phyloP scores from a whole-genome alignment of 2,888 invertebrate species.

The Alsophila aescularia region DNA sequence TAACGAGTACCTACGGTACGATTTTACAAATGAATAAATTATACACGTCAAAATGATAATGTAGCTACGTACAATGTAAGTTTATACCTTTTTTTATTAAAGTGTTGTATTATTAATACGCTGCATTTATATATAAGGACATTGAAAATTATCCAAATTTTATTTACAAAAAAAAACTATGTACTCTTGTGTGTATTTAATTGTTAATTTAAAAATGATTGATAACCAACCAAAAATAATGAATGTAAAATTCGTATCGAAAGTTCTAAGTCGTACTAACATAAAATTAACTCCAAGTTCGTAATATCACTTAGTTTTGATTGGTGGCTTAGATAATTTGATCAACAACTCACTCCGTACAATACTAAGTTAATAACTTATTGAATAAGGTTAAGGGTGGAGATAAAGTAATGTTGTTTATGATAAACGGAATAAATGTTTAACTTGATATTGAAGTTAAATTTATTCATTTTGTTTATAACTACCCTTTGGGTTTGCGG shows the following conservation, averaged over 20 bases:
- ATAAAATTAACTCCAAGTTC: slow-evolving; percentile 7
- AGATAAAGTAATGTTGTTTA: slow-evolving; percentile 18
- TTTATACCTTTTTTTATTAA: no score
- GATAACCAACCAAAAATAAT: no score
- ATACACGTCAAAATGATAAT: no score
- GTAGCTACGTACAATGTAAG: no score
- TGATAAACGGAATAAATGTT: slow-evolving; percentile 16
- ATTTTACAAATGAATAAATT: no score
- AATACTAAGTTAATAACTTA: slow-evolving; percentile 16
- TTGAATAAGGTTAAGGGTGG: neutral
- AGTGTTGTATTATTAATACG: no score
- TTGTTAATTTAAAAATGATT: no score
- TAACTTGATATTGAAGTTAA: slow-evolving; percentile 14
- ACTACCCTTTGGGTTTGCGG: neutral
- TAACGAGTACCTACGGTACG: no score
- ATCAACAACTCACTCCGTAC: neutral
- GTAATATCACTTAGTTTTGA: slow-evolving; percentile 21
- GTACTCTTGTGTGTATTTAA: no score
- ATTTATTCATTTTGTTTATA: slow-evolving; percentile 15
- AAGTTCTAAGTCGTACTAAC: neutral
- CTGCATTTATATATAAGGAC: no score
- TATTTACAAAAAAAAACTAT: no score
- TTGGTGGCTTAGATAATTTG: slow-evolving; percentile 11
- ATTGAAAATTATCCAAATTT: no score
- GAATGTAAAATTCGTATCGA: neutral